Evolutionary conservation across 2,888 invertebrate genomes (phyloP).

Genomic region (Torymus auratus): DNA sequence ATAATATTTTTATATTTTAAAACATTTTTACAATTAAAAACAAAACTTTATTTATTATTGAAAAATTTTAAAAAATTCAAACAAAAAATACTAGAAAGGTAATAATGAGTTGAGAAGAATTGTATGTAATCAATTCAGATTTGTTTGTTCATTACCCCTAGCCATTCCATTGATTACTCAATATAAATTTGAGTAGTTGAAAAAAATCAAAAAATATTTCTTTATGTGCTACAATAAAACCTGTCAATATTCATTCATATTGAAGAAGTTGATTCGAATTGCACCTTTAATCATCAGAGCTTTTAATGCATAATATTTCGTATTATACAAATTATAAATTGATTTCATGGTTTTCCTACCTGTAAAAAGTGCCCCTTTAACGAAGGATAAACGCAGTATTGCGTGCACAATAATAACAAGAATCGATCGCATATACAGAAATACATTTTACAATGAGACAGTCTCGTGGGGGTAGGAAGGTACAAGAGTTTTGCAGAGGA

Average conservation of each 20-base stretch:
- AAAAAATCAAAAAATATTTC: conserved; percentile 51
- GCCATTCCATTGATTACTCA: conserved; percentile 42
- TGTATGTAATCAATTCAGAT: conserved; percentile 41
- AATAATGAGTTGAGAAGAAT: conserved; percentile 36
- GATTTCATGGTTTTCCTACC: conserved; percentile 49
- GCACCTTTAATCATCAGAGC: conserved; percentile 52
- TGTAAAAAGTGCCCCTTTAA: conserved; percentile 53
- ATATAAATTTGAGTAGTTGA: conserved; percentile 37
- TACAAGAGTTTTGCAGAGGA: conserved; percentile 57
- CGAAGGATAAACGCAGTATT: conserved; percentile 52
- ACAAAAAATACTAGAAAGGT: conserved; percentile 48
- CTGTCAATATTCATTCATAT: conserved; percentile 48
- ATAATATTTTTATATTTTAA: conserved; percentile 29
- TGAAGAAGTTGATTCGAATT: conserved; percentile 54
- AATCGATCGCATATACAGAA: conserved; percentile 59
- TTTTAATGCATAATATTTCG: conserved; percentile 51
- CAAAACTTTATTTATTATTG: conserved; percentile 23
- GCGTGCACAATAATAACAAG: conserved; percentile 56
- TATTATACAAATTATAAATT: conserved; percentile 58
- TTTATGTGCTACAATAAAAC: conserved; percentile 49
- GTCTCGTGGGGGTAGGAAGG: conserved; percentile 59
- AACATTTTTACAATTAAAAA: conserved; percentile 37
- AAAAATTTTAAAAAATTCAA: conserved; percentile 20
- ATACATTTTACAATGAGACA: conserved; percentile 60
- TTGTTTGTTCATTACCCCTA: conserved; percentile 47